Conservation (phyloP, 2,888 invertebrate species). For the Ichneumoninae sp. region DNA sequence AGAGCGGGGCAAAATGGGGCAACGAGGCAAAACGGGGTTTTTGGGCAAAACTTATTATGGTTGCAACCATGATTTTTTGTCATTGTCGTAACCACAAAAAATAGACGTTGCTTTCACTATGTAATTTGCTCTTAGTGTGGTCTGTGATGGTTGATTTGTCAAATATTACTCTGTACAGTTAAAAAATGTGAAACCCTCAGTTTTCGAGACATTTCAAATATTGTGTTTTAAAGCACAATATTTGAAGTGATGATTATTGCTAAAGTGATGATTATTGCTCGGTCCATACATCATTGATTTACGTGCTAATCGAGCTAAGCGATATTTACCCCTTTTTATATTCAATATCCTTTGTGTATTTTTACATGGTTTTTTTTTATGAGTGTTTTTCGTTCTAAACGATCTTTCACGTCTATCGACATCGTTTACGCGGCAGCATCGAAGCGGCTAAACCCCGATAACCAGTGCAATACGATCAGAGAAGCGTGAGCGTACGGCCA, state of each 20-base stretch:
- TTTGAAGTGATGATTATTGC: background rate
- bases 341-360: background rate
- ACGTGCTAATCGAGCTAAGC: background rate
- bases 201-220: too few species aligned
- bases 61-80: too few species aligned
- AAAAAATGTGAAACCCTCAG: too few species aligned
- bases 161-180: too few species aligned
- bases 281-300: background rate
- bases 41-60: too few species aligned
- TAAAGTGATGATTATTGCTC: background rate
- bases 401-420: background rate
- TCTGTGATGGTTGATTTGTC: too few species aligned
- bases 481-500: slow-evolving; percentile 12
- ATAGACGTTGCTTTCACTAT: too few species aligned
- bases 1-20: too few species aligned
- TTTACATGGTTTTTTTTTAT: background rate
- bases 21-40: too few species aligned
- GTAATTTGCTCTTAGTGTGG: too few species aligned
- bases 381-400: background rate
- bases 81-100: too few species aligned
- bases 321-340: background rate
- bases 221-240: too few species aligned
- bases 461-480: slow-evolving; percentile 14
- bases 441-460: background rate
- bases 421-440: background rate